Base-by-base conservation (phyloP, 2,797 vertebrate species). In the Paguma larvata region DNA sequence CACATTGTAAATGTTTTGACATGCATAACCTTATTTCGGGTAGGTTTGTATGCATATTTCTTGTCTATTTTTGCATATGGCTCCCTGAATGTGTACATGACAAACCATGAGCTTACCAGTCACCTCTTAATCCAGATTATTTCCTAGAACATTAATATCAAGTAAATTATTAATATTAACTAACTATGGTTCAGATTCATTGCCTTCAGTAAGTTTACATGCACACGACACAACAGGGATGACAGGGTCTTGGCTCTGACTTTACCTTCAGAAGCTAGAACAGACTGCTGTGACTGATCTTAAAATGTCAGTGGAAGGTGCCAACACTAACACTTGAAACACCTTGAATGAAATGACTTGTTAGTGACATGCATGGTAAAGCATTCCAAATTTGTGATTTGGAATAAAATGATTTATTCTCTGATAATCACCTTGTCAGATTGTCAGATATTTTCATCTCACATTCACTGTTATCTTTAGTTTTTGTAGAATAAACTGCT, bases 201-300 rank as follows among this genome's bases (percentile, higher is more conserved):
- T 85, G 21, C n/a, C 30, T 85, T 78, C 67, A 75, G 9, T 91
- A 62, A 88, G 38, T 91, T 80, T 85, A 25, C 85, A 32, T 89
- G 63, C 13, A 46, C 13, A 63, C 15, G 68, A 67, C 27, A 62
- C 30, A 82, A 83, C 14, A 80, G 21, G 32, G 13, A 18, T 3
- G 25, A 65, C 48, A 94, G 34, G 19, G 21, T 77, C 23, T 83
- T 34, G 6, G n/a, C 44, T 88, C 25, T 72, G 25, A 84, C 75
- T 97, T 95, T 65, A 72, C 18, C 44, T 87, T 94, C 1, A 41
- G 67, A 89, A 96, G 48, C 51, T 27, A 59, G 32, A 96, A 15
- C 14, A 46, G 48, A 77, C 21, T 63, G 16, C 51, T 56, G 3
- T 90, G 84, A 59, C 38, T 41, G 34, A 83, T 92, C 4, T 56